Conservation (phyloP, 2,888 invertebrate species). For the Meiosimyza decipiens region DNA sequence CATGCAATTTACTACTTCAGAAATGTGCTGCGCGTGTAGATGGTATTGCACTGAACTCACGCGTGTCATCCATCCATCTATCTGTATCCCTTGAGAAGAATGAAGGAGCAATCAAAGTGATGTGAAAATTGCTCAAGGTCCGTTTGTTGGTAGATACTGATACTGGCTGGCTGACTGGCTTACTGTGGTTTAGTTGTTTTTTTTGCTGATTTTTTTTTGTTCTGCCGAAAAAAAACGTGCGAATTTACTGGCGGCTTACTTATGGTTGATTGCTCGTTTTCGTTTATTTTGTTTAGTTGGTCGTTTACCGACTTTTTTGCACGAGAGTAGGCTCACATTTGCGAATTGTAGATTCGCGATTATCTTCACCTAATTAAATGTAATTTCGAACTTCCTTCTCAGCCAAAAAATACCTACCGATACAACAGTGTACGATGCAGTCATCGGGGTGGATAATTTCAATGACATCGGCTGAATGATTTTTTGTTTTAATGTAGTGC, state of each 20-base stretch:
- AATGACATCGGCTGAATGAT: background rate
- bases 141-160: slow-evolving; percentile 30
- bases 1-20: background rate
- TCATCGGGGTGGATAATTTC: slow-evolving; percentile 20
- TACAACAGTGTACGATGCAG: background rate
- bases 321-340: slow-evolving; percentile 1
- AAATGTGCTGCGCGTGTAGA: slow-evolving; percentile 6
- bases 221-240: slow-evolving; percentile 61
- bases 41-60: slow-evolving; percentile 25
- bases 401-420: slow-evolving; percentile 55
- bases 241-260: slow-evolving; percentile 47
- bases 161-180: slow-evolving; percentile 33
- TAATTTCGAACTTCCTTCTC: slow-evolving; percentile 66
- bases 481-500: too few species aligned
- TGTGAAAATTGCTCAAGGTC: slow-evolving; percentile 61
- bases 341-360: slow-evolving; percentile 29
- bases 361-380: slow-evolving; percentile 58
- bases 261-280: slow-evolving; percentile 23
- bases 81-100: slow-evolving; percentile 18
- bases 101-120: slow-evolving; percentile 59
- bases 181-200: slow-evolving; percentile 34
- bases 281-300: slow-evolving; percentile 2
- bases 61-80: slow-evolving; percentile 44
- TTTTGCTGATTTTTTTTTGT: slow-evolving; percentile 48
- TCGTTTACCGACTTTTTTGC: slow-evolving; percentile 7